Evolutionary conservation across 2,113 vertebrate genomes (phyloP).

Genomic region (Plecotus auritus): DNA sequence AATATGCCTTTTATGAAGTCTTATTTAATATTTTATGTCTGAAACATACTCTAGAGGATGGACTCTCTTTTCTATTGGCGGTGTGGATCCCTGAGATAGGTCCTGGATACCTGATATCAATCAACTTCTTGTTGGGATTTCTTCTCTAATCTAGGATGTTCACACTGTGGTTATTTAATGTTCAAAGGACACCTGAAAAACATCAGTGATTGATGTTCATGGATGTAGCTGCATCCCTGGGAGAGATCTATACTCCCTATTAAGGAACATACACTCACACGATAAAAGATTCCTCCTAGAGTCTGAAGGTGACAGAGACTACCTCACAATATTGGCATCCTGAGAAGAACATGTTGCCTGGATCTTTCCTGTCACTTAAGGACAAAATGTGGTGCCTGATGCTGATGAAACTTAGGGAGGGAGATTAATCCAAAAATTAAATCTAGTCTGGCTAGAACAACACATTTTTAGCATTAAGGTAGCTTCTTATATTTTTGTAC

Average conservation of each 20-base stretch:
- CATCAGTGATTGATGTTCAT: slow-evolving; percentile 54
- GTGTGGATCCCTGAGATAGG: slow-evolving; percentile 34
- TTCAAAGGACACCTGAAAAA: slow-evolving; percentile 57
- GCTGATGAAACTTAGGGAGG: background rate
- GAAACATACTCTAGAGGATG: slow-evolving; percentile 39
- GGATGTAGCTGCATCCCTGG: slow-evolving; percentile 23
- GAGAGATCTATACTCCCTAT: slow-evolving; percentile 38
- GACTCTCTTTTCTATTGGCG: background rate
- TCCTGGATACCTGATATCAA: slow-evolving; percentile 35
- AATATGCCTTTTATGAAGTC: slow-evolving; percentile 67
- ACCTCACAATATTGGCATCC: background rate
- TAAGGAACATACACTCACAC: slow-evolving; percentile 21
- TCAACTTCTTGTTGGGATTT: slow-evolving; percentile 61
- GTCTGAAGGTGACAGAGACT: slow-evolving; percentile 20
- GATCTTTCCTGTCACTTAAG: background rate
- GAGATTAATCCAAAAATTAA: slow-evolving; percentile 40
- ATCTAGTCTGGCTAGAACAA: slow-evolving; percentile 31
- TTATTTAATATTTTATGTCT: slow-evolving; percentile 71
- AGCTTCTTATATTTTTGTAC: slow-evolving; percentile 37
- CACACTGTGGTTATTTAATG: slow-evolving; percentile 55
- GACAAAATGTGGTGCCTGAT: slow-evolving; percentile 2
- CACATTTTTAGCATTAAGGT: slow-evolving; percentile 45
- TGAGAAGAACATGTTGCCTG: background rate
- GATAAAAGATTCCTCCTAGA: slow-evolving; percentile 8
- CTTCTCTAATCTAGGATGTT: slow-evolving; percentile 53